These are phyloP conservation scores for Vesta saturnalis DNA, from an alignment of 2,888 invertebrate genomes.

Conservation along the genomic window DNA sequence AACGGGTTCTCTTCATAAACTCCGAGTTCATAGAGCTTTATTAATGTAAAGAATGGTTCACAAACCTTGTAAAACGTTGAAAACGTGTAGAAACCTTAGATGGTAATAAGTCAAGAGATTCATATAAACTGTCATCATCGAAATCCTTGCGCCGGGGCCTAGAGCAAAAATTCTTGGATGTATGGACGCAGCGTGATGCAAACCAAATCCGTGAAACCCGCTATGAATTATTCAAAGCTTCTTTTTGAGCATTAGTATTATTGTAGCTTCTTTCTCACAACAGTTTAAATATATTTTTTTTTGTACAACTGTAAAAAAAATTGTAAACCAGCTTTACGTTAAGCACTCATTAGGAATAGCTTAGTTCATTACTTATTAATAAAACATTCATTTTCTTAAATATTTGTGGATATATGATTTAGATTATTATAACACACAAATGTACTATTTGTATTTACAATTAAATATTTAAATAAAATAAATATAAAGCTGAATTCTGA, in stretches of 20 bases:
- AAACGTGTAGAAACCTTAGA: conserved; percentile 47
- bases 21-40: conserved; percentile 26
- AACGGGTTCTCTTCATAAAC: conserved; percentile 12
- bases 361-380: too few relatives aligned
- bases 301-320: not conserved
- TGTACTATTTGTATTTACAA: too few relatives aligned
- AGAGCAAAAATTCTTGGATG: conserved; percentile 44
- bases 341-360: too few relatives aligned
- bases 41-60: conserved; percentile 25
- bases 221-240: conserved; percentile 47
- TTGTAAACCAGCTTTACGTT: not conserved
- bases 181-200: conserved; percentile 42
- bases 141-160: conserved; percentile 47
- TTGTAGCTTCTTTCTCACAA: conserved; percentile 15
- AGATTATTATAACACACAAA: too few relatives aligned
- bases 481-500: too few relatives aligned
- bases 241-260: conserved; percentile 35
- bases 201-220: conserved; percentile 35
- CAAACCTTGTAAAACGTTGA: conserved; percentile 23
- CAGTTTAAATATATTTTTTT: conserved; percentile 4
- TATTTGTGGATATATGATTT: too few relatives aligned
- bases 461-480: too few relatives aligned
- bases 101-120: conserved; percentile 54
- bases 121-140: conserved; percentile 53
- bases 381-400: too few relatives aligned